phyloP scores from a whole-genome alignment of 2,888 invertebrate genomes.

The Adelognathus sp. region DNA sequence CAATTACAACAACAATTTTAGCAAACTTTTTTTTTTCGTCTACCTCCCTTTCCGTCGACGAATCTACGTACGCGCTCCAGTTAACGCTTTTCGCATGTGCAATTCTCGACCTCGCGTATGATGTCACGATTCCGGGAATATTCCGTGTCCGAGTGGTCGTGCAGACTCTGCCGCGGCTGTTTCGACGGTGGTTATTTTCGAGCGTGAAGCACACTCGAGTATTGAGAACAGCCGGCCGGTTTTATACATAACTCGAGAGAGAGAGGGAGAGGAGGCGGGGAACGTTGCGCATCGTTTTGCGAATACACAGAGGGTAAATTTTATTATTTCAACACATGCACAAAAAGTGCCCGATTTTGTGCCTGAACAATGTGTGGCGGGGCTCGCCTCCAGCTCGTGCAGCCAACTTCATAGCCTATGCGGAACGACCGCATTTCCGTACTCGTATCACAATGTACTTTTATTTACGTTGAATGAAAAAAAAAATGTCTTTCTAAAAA shows the following conservation, averaged over 20 bases:
- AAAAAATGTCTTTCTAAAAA: no score
- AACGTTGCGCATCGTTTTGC: not conserved
- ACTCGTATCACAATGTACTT: no score
- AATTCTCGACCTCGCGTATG: slow-evolving; percentile 30
- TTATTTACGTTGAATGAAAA: no score
- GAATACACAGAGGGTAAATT: no score
- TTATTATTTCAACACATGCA: no score
- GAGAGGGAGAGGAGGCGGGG: not conserved
- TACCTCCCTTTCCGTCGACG: not conserved
- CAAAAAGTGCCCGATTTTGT: no score
- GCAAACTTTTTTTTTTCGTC: no score
- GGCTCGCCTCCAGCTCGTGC: no score
- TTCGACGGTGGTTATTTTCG: slow-evolving; percentile 47
- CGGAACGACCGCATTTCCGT: no score
- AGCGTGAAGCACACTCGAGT: slow-evolving; percentile 5
- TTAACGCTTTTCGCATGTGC: slow-evolving; percentile 17
- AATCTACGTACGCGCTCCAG: slow-evolving; percentile 33
- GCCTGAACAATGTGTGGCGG: no score
- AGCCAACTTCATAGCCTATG: no score
- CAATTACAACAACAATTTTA: no score
- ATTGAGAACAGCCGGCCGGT: slow-evolving; percentile 16
- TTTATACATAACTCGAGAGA: not conserved
- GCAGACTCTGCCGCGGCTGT: not conserved
- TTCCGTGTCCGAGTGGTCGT: slow-evolving; percentile 4
- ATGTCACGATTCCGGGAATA: slow-evolving; percentile 55